Base-by-base conservation (phyloP, 2,797 vertebrate genomes). In the Clamator glandarius region DNA sequence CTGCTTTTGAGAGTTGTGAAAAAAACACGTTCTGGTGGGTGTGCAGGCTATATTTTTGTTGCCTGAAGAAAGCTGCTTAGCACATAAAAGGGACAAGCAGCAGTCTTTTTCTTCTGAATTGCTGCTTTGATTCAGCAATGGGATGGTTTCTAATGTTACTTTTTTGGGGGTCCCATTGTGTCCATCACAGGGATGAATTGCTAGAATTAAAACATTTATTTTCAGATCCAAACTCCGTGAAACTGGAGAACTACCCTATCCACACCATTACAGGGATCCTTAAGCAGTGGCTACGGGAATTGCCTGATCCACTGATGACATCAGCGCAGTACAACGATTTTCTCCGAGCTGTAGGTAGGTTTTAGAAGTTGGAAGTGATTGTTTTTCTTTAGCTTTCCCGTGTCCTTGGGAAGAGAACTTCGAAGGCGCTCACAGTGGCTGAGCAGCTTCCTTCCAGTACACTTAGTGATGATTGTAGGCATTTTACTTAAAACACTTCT, bases 271-370 rank as follows among this genome's bases (percentile, higher is more conserved):
- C 99, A 0, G 99, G 99, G 11, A 98, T 99, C 94, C 98, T 99
- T 23, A 99, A 99, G 91, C 99, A 99, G 94, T 99, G 99, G 99
- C 95, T 99, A 17, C 97, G 99, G 70, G 99, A 99, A 84, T 96
- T 99, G 31, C 99, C 99, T 0, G 99, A 99, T 73, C 99, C 99
- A 1, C 98, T 99, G 23, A 99, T 99, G 99, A 99, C 99, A 29
- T 99, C 99, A 23, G 98, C 97, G 0, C 98, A 98, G 97, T 99
- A 99, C 90, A 98, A 91, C 1, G 99, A 99, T 90, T 99, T 99
- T 95, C 98, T 99, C 58, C 98, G 98, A 57, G 98, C 99, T 15
- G 99, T 99, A 7, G 99, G 99, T 99, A 94, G 98, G 98, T 95
- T 87, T 46, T 50, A 23, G 67, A 83, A 11, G 42, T 54, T 80